Conservation (phyloP, 2,797 vertebrate genomes). For the Poecilia picta region DNA sequence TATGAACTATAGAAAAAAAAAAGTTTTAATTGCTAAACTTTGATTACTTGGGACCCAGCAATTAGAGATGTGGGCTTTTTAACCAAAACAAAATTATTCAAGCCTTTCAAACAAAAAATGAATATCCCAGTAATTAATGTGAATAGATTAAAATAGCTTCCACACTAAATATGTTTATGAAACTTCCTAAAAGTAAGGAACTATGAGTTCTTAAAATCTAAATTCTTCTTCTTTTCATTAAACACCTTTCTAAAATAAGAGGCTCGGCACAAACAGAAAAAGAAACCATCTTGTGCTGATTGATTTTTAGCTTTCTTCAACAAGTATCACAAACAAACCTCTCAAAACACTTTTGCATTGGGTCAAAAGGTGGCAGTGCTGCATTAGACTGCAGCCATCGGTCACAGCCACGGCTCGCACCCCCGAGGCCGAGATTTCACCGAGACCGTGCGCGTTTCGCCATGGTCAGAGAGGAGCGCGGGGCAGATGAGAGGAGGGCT, state of each 20-base stretch:
- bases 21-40: background rate
- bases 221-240: background rate
- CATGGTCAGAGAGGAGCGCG: constrained; percentile 58
- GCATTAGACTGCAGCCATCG: constrained; percentile 47
- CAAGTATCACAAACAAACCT: background rate
- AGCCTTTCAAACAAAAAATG: constrained; percentile 1
- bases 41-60: constrained; percentile 9
- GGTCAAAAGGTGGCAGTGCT: constrained; percentile 76
- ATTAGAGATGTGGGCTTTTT: constrained; percentile 8
- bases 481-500: constrained; percentile 70
- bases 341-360: constrained; percentile 13
- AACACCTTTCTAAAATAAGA: background rate
- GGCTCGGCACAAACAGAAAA: background rate
- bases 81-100: constrained; percentile 17
- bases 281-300: background rate
- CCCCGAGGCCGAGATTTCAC: constrained; percentile 62
- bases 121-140: background rate
- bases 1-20: background rate
- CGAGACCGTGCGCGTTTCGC: constrained; percentile 57
- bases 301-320: background rate
- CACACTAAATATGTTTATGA: background rate
- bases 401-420: constrained; percentile 19
- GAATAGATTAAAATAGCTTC: background rate
- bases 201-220: background rate
- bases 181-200: background rate